Evolutionary conservation across 2,113 vertebrate genomes (phyloP).

Genomic region (Scartelaos histophorus): DNA sequence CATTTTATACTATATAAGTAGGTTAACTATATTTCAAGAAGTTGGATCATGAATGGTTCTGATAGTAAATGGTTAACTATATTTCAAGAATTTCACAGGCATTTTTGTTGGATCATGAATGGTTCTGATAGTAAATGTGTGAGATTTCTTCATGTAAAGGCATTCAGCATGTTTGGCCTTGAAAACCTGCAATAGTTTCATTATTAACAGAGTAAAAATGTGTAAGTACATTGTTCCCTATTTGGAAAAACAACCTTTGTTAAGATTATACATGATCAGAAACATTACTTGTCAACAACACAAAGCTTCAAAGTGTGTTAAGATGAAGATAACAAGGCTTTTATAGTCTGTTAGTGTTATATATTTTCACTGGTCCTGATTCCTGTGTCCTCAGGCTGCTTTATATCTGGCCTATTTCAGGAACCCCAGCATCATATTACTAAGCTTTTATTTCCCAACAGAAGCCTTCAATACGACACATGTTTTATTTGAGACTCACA

Average conservation of each 20-base stretch:
- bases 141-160: background rate
- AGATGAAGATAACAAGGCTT: background rate
- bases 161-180: background rate
- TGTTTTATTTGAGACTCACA: slow-evolving; percentile 35
- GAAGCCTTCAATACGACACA: slow-evolving; percentile 42
- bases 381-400: slow-evolving; percentile 31
- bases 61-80: background rate
- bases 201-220: background rate
- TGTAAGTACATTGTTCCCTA: background rate
- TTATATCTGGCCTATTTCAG: slow-evolving; percentile 51
- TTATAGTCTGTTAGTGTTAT: background rate
- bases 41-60: background rate
- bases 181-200: background rate
- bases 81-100: background rate
- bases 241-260: slow-evolving; percentile 15
- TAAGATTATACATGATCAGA: background rate
- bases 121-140: background rate
- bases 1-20: background rate
- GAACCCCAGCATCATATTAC: slow-evolving; percentile 50
- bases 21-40: background rate
- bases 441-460: slow-evolving; percentile 44
- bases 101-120: background rate
- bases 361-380: slow-evolving; percentile 1
- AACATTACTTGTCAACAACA: slow-evolving; percentile 4
- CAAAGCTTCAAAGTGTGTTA: background rate